Evolutionary conservation across 1,140 invertebrate species (phyloP), one percentile per base, ranked within the genome.

Genomic region (Solen grandis): DNA sequence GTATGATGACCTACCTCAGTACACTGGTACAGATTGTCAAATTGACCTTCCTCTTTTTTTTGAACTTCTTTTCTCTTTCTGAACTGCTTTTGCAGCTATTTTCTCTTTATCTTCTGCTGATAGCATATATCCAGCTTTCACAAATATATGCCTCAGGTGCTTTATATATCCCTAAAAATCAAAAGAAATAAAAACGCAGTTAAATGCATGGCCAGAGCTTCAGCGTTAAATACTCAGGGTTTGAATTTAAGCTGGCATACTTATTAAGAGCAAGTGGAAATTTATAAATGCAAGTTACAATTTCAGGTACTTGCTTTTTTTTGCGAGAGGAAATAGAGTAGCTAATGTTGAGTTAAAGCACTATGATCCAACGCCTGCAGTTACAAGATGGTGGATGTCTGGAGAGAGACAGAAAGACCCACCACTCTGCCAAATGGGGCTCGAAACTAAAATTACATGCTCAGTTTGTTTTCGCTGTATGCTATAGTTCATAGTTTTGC

Each of bases 81-180:
- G 55, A 25, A 69, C 72, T 38, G 85, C 86, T 46, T 73, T 50
- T 76, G 83, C 62, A n/a, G 85, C 66, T 50, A 87, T 65, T 59
- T 74, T n/a, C 27, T 83, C 54, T 52, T 86, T 82, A 14, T 77
- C 38, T 31, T 75, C 54, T 41, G 62, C 27, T 35, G 86, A 83
- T 38, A 88, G 50, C 76, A 83, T 84, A 74, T 83, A 88, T 33
- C 89, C 89, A 36, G 88, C 89, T 62, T 86, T 82, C 52, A 88
- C 84, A 68, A 90, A 87, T 72, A 90, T 84, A 52, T 69, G 55
- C 22, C 76, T 35, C 52, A 90, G 66, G 14, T 81, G 68, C 77
- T 88, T 90, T 5, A 85, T 83, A 75, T 90, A 89, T 0, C 89
- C 89, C 88, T 89, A 55, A 27, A 81, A 83, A 41, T 81, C 57